A percentile compares a stretch with the other conserved stretches of the same genome.
Conservation (phyloP, 2,113 vertebrate genomes). For the Corythoichthys intestinalis region DNA sequence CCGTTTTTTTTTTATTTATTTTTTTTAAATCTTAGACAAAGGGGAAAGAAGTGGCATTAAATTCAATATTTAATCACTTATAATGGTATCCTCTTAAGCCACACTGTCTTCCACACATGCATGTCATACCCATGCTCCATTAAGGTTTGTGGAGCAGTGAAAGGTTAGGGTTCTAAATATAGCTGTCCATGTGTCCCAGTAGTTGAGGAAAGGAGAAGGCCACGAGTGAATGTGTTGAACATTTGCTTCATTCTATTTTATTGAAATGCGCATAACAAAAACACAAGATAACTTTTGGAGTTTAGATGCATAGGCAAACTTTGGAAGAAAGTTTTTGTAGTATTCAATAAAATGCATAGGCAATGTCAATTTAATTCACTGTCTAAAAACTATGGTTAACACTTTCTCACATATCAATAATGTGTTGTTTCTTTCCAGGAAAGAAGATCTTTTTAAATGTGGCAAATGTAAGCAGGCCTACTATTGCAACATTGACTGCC, state of each 20-base stretch:
- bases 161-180: slow-evolving; percentile 67
- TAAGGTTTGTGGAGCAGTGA: slow-evolving; percentile 42
- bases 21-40: neutral
- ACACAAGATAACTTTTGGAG: neutral
- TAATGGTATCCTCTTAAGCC: neutral
- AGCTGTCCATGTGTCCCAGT: slow-evolving; percentile 45
- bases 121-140: slow-evolving; percentile 13
- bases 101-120: neutral
- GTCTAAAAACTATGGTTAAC: neutral
- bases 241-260: neutral
- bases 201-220: slow-evolving; percentile 43
- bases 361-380: neutral
- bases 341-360: neutral
- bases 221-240: slow-evolving; percentile 14
- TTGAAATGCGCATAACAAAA: neutral
- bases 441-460: slow-evolving; percentile 91
- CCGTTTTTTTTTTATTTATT: neutral
- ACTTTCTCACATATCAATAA: neutral
- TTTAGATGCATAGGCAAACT: neutral
- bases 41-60: neutral
- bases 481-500: slow-evolving; percentile 93
- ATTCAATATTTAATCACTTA: neutral
- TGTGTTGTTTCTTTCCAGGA: slow-evolving; percentile 75
- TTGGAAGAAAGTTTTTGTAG: neutral
- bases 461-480: slow-evolving; percentile 95